Evolutionary conservation across 1,140 invertebrate species (phyloP), one percentile per base, ranked within the genome.

Genomic region (Tenebrio molitor): DNA sequence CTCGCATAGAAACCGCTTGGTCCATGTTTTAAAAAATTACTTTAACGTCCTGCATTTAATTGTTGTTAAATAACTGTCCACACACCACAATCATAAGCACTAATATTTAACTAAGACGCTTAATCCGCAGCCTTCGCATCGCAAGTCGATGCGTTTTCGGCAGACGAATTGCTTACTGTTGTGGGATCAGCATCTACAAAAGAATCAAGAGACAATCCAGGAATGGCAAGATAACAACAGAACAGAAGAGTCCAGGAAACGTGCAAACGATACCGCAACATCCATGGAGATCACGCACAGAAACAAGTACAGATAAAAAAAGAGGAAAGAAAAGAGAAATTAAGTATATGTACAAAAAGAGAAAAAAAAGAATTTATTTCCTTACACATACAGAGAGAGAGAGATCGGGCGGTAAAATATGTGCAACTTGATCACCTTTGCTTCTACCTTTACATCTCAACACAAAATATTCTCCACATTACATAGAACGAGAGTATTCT

Each of bases 21-120:
- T 72, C 70, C 70, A 66, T 71, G 44, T 44, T 65, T 66, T 66
- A 44, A 21, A 66, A 66, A 66, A 62, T 23, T 19, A 62, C 10
- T 62, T n/a, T 62, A 23, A 53, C 17, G 46, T 53, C 23, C 46
- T 53, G 46, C 23, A 16, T 62, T 17, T 66, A 36, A 66, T 65
- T 41, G 39, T 65, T 65, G 63, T 65, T 65, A 65, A 39, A 44
- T 50, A 44, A 66, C 36, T 21, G 64, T 66, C 39, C 64, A 66
- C 64, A 44, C 64, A 66, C 64, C 62, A 64, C 33, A 17, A 64
- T 64, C 58, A 64, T 64, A 34, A 64, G 29, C 34, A 46, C 42
- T 46, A 16, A 16, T 41, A 46, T 46, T 46, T 46, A 25, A 58
- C 64, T 41, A 42, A 66, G 42, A 66, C 64, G 42, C 14, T 44